These are phyloP conservation scores for Pelvicachromis taeniatus DNA, from an alignment of 2,113 vertebrate genomes.

Conservation along the genomic window DNA sequence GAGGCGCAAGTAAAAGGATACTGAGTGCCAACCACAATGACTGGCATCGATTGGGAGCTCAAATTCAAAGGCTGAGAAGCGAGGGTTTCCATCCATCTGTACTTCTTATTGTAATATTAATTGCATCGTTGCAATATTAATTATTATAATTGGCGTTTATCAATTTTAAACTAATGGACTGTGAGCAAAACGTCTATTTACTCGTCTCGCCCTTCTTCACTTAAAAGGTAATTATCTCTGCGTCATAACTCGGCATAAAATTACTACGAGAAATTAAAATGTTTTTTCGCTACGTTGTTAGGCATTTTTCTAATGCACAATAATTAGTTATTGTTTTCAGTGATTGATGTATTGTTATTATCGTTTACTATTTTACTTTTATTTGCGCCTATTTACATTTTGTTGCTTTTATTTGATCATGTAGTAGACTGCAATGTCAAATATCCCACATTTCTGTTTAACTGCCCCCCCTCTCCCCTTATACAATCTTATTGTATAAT, in stretches of 20 bases:
- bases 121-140: background rate
- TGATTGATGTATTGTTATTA: background rate
- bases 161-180: background rate
- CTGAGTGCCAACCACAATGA: background rate
- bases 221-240: background rate
- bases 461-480: no score
- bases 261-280: background rate
- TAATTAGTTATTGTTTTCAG: background rate
- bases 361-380: background rate
- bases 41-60: background rate
- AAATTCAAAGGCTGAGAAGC: background rate
- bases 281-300: background rate
- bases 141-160: background rate
- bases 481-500: no score
- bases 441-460: background rate
- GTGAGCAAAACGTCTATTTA: background rate
- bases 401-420: background rate
- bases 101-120: background rate
- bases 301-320: background rate
- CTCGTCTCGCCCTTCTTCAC: rapidly evolving
- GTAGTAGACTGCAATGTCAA: background rate
- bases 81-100: background rate
- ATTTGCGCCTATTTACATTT: background rate
- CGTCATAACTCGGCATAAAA: background rate
- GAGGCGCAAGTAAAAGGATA: background rate